Percentiles rank a stretch among this genome's conserved stretches.
These are phyloP conservation scores for Actenoides lindsayi DNA, from an alignment of 2,113 vertebrate genomes.

Conservation along the genomic window DNA sequence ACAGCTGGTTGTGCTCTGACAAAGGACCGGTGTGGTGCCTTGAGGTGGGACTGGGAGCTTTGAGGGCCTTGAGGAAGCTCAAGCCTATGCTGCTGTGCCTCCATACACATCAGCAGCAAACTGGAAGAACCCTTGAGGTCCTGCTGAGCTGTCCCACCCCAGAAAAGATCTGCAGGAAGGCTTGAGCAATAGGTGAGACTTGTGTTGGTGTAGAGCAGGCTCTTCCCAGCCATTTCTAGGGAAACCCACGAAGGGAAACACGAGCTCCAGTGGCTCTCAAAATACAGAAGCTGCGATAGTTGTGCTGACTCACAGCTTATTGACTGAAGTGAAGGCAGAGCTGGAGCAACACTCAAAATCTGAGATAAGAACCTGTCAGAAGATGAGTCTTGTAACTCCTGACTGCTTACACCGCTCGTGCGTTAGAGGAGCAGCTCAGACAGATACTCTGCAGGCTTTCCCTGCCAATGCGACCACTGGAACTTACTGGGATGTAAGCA, in stretches of 20 bases:
- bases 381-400: constrained; percentile 58
- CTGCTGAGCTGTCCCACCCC: background rate
- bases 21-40: background rate
- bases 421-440: constrained; percentile 4
- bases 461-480: background rate
- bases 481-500: background rate
- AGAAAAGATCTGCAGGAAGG: background rate
- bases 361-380: constrained; percentile 63
- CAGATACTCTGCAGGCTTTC: background rate
- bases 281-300: constrained; percentile 7
- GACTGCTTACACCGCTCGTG: constrained; percentile 28
- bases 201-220: background rate
- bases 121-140: background rate
- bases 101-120: background rate
- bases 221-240: background rate
- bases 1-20: background rate
- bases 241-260: background rate
- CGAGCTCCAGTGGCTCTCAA: background rate
- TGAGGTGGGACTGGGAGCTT: background rate
- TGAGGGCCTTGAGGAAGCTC: background rate
- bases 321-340: constrained; percentile 54
- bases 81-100: background rate
- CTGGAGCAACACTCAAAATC: constrained; percentile 45
- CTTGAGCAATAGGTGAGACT: background rate
- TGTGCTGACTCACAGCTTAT: constrained; percentile 54